phyloP scores from a whole-genome alignment of 2,888 invertebrate species.

The Spisula solida region DNA sequence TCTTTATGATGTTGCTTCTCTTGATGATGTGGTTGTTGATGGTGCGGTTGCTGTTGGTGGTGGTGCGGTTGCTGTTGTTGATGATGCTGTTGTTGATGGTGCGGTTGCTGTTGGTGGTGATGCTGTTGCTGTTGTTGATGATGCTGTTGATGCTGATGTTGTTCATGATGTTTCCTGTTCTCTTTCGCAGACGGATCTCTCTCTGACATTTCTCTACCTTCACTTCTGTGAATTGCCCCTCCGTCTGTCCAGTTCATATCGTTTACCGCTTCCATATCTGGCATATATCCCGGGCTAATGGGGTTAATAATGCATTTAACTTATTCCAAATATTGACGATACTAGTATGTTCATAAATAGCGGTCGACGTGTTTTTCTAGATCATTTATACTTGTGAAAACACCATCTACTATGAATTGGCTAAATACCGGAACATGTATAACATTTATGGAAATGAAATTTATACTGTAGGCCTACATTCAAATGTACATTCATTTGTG shows the following conservation, averaged over 20 bases:
- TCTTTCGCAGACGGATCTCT: background rate
- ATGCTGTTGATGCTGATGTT: background rate
- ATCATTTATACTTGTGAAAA: no score
- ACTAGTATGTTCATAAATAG: no score
- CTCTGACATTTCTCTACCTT: background rate
- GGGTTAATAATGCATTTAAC: background rate
- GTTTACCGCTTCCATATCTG: slow-evolving; percentile 9
- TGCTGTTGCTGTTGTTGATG: background rate
- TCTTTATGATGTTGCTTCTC: background rate
- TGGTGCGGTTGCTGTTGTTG: background rate
- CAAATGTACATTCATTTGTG: no score
- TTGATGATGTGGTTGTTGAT: background rate
- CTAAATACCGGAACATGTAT: no score
- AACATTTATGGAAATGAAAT: no score
- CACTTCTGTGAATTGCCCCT: slow-evolving; percentile 20
- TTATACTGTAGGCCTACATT: no score
- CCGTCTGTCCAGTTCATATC: slow-evolving; percentile 28
- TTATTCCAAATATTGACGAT: background rate
- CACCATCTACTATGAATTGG: no score
- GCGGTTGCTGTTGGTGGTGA: background rate
- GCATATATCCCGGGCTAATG: slow-evolving; percentile 26
- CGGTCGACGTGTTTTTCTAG: no score
- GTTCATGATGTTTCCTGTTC: background rate
- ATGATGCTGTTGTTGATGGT: background rate
- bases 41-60: background rate